phyloP scores from a whole-genome alignment of 2,888 invertebrate genomes.

The Synergus laeviventris region DNA sequence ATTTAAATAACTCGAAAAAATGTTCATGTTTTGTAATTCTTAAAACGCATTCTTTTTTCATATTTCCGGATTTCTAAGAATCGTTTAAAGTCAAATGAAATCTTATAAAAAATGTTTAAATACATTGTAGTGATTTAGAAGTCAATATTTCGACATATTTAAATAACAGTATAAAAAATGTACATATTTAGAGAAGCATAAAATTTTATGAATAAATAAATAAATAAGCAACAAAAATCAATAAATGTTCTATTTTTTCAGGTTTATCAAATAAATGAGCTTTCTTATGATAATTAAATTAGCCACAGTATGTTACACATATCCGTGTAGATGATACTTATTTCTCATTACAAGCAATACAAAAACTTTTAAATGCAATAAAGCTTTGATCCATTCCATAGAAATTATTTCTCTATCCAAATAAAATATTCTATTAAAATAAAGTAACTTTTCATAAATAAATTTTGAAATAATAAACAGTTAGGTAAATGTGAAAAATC shows the following conservation, averaged over 20 bases:
- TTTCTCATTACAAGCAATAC: background rate
- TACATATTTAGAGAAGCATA: too few relatives aligned
- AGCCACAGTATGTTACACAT: background rate
- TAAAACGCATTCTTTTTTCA: too few relatives aligned
- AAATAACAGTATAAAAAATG: too few relatives aligned
- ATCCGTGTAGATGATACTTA: background rate
- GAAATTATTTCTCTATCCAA: background rate
- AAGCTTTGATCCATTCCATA: background rate
- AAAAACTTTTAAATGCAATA: too few relatives aligned
- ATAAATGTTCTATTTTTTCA: background rate
- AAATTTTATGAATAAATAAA: too few relatives aligned
- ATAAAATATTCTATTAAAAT: background rate
- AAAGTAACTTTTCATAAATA: background rate
- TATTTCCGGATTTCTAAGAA: too few relatives aligned
- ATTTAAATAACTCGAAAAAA: too few relatives aligned
- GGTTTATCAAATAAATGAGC: background rate
- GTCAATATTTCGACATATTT: too few relatives aligned
- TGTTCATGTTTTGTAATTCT: too few relatives aligned
- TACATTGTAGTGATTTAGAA: too few relatives aligned
- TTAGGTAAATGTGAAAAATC: slow-evolving; percentile 51
- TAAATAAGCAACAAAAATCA: background rate
- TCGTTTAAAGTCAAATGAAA: too few relatives aligned
- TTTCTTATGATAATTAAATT: background rate
- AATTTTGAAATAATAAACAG: background rate
- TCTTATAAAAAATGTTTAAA: too few relatives aligned